phyloP scores from a whole-genome alignment of 2,113 vertebrate species.

The Gobio gobio region DNA sequence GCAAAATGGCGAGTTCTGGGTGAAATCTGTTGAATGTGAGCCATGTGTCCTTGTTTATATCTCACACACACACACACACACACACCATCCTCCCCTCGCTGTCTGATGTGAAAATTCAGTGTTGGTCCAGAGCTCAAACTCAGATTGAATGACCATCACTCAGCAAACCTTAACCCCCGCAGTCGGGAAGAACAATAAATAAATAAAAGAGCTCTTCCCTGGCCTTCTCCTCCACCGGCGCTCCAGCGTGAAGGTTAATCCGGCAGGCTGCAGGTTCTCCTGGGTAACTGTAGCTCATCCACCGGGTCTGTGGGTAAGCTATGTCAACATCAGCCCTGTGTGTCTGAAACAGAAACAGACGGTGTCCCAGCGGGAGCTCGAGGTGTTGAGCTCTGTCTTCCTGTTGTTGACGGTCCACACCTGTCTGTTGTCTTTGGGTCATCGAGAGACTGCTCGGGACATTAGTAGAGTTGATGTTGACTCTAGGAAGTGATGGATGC shows the following conservation, averaged over 20 bases:
- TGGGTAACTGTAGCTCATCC: conserved; percentile 23
- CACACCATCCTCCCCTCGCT: conserved; percentile 1
- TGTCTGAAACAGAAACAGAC: conserved; percentile 42
- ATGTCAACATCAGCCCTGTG: conserved; percentile 51
- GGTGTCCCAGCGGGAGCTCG: conserved; percentile 46
- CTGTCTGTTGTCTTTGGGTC: conserved; percentile 66
- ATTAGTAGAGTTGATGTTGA: not conserved
- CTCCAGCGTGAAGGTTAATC: conserved; percentile 24
- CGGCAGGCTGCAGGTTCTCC: conserved; percentile 41
- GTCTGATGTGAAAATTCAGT: conserved; percentile 35
- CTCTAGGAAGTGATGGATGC: not conserved
- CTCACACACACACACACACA: conserved; percentile 11
- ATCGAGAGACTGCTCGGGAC: conserved; percentile 16
- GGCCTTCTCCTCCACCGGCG: not conserved
- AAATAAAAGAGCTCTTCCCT: not conserved
- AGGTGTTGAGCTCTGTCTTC: conserved; percentile 74
- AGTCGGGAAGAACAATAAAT: conserved; percentile 18
- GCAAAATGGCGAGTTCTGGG: not conserved
- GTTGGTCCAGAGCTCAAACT: conserved; percentile 28
- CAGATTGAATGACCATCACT: conserved; percentile 30
- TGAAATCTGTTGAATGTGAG: conserved; percentile 38
- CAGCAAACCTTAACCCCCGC: not conserved
- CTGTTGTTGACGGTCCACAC: conserved; percentile 77
- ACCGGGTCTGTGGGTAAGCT: conserved; percentile 47
- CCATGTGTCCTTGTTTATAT: conserved; percentile 41